phyloP scores from a whole-genome alignment of 1,140 invertebrate genomes.

The Idris sp. region DNA sequence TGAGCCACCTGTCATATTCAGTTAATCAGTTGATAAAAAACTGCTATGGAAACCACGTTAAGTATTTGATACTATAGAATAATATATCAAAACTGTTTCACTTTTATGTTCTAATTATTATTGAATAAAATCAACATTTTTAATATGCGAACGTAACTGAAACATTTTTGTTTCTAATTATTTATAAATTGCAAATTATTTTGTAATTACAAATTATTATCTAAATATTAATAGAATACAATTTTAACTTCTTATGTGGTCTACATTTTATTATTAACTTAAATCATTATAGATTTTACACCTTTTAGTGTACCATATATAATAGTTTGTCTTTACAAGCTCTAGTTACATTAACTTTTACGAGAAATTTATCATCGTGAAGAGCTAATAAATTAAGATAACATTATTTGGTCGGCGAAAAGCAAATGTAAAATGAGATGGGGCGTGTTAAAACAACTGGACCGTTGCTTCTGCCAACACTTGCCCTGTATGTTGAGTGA shows the following conservation, averaged over 20 bases:
- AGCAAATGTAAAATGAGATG: slow-evolving; percentile 38
- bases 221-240: too few relatives aligned
- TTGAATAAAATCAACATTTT: too few relatives aligned
- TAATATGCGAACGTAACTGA: slow-evolving; percentile 3
- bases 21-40: slow-evolving; percentile 73
- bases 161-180: slow-evolving; percentile 2
- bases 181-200: too few relatives aligned
- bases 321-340: too few relatives aligned
- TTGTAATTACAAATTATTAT: too few relatives aligned
- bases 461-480: too few relatives aligned
- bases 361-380: slow-evolving; percentile 13
- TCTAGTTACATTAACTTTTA: too few relatives aligned
- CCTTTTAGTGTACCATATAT: too few relatives aligned
- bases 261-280: not conserved
- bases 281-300: too few relatives aligned
- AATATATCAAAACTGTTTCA: too few relatives aligned
- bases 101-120: too few relatives aligned
- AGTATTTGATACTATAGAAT: slow-evolving; percentile 27
- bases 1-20: slow-evolving; percentile 68
- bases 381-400: slow-evolving; percentile 23
- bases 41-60: slow-evolving; percentile 67
- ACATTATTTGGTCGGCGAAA: slow-evolving; percentile 7
- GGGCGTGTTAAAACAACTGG: slow-evolving; percentile 33
- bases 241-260: slow-evolving; percentile 14
- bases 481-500: too few relatives aligned